Conservation (phyloP, 2,113 vertebrate genomes). For the Oncorhynchus mykiss region DNA sequence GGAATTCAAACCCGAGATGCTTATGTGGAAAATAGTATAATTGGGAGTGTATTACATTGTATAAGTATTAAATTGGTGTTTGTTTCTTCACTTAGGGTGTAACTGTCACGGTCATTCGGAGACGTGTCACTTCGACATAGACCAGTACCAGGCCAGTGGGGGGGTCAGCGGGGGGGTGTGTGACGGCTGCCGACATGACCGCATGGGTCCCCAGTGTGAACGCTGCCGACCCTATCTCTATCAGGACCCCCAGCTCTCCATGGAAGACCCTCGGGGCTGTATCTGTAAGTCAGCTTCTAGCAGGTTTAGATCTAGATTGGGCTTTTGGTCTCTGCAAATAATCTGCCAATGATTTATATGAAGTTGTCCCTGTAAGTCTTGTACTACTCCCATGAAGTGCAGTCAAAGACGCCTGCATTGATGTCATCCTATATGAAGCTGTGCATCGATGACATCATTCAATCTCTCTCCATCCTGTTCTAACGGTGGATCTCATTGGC, state of each 20-base stretch:
- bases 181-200: conserved; percentile 79
- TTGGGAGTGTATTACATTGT: neutral
- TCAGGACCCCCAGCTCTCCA: conserved; percentile 68
- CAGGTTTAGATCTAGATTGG: too few relatives aligned
- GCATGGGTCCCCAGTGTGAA: conserved; percentile 81
- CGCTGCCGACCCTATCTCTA: conserved; percentile 76
- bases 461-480: neutral
- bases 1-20: too few relatives aligned
- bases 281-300: conserved; percentile 50
- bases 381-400: too few relatives aligned
- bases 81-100: conserved; percentile 71
- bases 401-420: too few relatives aligned
- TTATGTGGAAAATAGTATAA: neutral
- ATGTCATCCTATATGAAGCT: too few relatives aligned
- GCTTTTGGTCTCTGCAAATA: too few relatives aligned
- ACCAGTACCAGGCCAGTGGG: conserved; percentile 56
- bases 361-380: too few relatives aligned
- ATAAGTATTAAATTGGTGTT: neutral
- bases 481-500: conserved; percentile 2
- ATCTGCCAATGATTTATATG: too few relatives aligned
- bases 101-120: conserved; percentile 82
- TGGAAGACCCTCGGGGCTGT: conserved; percentile 71
- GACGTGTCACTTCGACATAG: conserved; percentile 81
- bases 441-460: neutral
- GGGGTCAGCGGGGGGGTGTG: conserved; percentile 80